These are phyloP conservation scores for Metridium senile DNA, from an alignment of 92 coral and sea anemone species.

Conservation along the genomic window DNA sequence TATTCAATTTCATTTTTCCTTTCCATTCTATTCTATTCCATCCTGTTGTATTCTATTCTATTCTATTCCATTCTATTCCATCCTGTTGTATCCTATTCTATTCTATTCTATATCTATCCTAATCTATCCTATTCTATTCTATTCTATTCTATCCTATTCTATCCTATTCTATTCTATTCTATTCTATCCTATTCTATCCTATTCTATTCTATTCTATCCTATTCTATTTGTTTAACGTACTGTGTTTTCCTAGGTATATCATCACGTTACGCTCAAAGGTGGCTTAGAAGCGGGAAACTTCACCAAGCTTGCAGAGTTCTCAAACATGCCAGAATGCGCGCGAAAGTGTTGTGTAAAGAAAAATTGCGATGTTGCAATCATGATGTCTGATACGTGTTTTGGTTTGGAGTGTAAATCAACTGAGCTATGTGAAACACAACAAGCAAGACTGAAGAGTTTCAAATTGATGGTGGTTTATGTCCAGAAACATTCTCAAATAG, in stretches of 20 bases:
- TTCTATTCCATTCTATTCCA: too few relatives aligned
- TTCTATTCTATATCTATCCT: too few relatives aligned
- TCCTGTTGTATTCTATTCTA: too few relatives aligned
- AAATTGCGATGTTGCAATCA: constrained; percentile 85
- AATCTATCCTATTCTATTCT: too few relatives aligned
- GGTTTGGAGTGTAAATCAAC: constrained; percentile 64
- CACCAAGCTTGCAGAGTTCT: constrained; percentile 70
- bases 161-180: too few relatives aligned
- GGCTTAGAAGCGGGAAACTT: constrained; percentile 90
- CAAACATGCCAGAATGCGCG: constrained; percentile 77
- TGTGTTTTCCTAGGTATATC: constrained; percentile 47
- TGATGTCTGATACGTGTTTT: constrained; percentile 88
- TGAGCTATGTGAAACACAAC: constrained; percentile 75
- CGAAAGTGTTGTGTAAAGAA: constrained; percentile 76
- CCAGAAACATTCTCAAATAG: constrained; percentile 44
- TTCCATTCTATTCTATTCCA: neutral
- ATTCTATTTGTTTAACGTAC: too few relatives aligned
- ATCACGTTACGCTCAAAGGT: constrained; percentile 85
- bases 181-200: too few relatives aligned
- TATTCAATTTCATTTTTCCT: too few relatives aligned
- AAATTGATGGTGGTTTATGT: constrained; percentile 73
- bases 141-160: too few relatives aligned
- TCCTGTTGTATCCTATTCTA: too few relatives aligned
- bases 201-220: neutral
- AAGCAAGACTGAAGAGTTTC: constrained; percentile 74